These are phyloP conservation scores for Xiphophorus maculatus DNA, from an alignment of 2,113 vertebrate genomes.

Conservation along the genomic window DNA sequence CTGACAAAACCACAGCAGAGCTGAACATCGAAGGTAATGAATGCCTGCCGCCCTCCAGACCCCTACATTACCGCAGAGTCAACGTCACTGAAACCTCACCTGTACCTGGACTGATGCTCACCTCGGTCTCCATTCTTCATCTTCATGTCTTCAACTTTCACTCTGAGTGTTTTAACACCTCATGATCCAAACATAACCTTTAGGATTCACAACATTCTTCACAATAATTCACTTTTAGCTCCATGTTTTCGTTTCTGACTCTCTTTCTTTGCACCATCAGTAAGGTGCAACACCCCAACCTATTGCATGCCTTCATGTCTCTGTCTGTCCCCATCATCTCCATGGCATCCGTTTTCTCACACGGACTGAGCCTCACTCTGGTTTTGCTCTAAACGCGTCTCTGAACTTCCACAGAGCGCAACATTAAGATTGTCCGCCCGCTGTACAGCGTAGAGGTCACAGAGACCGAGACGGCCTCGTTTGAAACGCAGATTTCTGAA, in stretches of 20 bases:
- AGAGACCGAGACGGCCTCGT: constrained; percentile 93
- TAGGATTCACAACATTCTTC: neutral
- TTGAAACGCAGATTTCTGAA: constrained; percentile 96
- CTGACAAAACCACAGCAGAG: constrained; percentile 91
- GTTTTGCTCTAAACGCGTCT: constrained; percentile 5
- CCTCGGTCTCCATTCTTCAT: neutral
- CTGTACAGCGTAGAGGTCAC: constrained; percentile 94
- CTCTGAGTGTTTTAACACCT: constrained; percentile 17
- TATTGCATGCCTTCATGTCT: constrained; percentile 6
- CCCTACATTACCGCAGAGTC: constrained; percentile 8
- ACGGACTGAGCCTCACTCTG: neutral
- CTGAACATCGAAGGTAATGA: constrained; percentile 94
- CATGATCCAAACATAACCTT: neutral
- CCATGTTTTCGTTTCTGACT: neutral
- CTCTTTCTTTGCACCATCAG: constrained; percentile 35
- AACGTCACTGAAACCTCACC: neutral
- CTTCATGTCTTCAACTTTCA: constrained; percentile 1
- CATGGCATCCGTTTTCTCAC: neutral
- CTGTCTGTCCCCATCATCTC: neutral
- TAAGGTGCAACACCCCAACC: constrained; percentile 38
- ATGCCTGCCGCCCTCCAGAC: constrained; percentile 9
- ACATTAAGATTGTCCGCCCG: constrained; percentile 91
- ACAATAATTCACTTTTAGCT: neutral
- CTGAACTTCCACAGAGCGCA: constrained; percentile 83
- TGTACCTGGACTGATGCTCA: neutral